Evolutionary conservation across 2,888 invertebrate genomes (phyloP).

Genomic region (Parelbella ahira): DNA sequence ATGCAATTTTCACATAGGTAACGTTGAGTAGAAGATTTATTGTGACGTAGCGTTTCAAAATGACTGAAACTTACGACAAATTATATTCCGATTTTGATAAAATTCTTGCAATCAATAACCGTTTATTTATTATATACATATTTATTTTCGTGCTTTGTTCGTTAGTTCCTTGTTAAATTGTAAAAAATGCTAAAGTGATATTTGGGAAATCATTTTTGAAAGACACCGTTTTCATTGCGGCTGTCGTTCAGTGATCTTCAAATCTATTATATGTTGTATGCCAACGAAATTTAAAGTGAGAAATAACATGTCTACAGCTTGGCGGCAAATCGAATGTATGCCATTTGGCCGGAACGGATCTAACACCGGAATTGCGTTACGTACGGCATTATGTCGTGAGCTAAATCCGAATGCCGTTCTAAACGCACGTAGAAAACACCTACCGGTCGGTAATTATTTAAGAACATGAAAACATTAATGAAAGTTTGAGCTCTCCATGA

Average conservation of each 20-base stretch:
- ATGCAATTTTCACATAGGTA: constrained; percentile 1
- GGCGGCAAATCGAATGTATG: constrained; percentile 20
- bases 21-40: not conserved
- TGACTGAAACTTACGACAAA: no score
- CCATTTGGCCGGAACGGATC: constrained; percentile 28
- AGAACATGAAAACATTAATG: constrained; percentile 15
- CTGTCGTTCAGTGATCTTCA: no score
- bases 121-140: no score
- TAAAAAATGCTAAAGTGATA: no score
- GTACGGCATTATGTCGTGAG: constrained; percentile 31
- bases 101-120: no score
- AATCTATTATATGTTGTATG: no score
- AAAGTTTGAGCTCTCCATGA: constrained; percentile 1
- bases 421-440: constrained; percentile 1
- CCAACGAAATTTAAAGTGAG: not conserved
- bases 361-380: constrained; percentile 28
- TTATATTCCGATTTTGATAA: no score
- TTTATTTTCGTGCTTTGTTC: no score
- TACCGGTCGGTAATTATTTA: constrained; percentile 1
- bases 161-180: no score
- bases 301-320: constrained; percentile 7
- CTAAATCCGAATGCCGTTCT: constrained; percentile 37
- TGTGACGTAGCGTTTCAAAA: no score
- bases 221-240: no score
- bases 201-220: no score